Base-by-base conservation (phyloP, 1,140 invertebrate genomes). In the Drosophila rufa region DNA sequence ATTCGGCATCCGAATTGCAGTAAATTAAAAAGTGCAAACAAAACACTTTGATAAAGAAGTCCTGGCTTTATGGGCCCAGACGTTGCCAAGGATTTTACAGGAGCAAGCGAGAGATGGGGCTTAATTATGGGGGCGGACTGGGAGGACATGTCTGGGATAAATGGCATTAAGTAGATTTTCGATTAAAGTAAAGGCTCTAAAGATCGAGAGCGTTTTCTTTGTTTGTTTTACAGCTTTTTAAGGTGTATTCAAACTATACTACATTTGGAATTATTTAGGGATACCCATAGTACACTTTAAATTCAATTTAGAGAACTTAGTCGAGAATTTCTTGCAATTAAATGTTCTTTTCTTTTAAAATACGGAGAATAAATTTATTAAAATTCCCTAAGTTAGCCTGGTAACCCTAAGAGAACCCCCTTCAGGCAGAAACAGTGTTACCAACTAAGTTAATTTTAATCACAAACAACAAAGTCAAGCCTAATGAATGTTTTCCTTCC, bases 1-100 rank as follows among this genome's bases (percentile, higher is more conserved):
- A 91, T 91, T 90, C 75, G 75, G 75, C 82, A 90, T 75, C 80
- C 68, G 79, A 89, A 85, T 75, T 87, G 86, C 85, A 90, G 81
- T 90, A 86, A 90, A 90, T 90, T 90, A 91, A 90, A 89, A 90
- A 90, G 82, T 82, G 82, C 82, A 90, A 90, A 91, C 79, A 90
- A 91, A 91, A 91, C 79, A 79, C 70, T 89, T 75, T 78, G 84
- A 84, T 87, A 89, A 79, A 75, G 59, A 40, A 60, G 60, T 73
- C 40, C 55, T 27, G 55, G 58, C 45, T 80, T 87, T 80, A 89
- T 74, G 80, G 84, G 48, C 53, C 50, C 58, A 70, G 38, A 79
- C 64, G 73, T 67, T 57, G 48, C 50, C 58, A 40, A 22, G 40
- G 30, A 38, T 25, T 4, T 17, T 25, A 25, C 42, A 22, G 7